These are phyloP conservation scores for Callospermophilus lateralis DNA, from an alignment of 2,113 vertebrate species.

Conservation along the genomic window DNA sequence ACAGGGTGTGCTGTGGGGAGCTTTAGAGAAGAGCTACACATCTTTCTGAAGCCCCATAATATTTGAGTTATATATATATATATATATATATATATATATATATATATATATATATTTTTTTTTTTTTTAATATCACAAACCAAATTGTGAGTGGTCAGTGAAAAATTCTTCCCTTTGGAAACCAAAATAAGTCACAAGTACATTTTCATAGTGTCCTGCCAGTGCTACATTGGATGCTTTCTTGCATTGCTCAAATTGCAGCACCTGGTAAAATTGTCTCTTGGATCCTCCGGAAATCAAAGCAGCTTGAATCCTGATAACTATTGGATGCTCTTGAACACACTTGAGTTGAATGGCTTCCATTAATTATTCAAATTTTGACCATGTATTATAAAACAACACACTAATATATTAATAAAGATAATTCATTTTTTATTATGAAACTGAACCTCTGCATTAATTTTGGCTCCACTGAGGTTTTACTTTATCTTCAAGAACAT, in stretches of 20 bases:
- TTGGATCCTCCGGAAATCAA: not conserved
- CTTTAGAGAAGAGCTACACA: not conserved
- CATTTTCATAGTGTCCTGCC: not conserved
- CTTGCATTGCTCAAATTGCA: not conserved
- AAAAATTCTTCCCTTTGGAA: not conserved
- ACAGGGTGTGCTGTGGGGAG: not conserved
- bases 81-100: no score
- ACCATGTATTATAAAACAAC: not conserved
- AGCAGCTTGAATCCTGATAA: not conserved
- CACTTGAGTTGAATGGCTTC: not conserved
- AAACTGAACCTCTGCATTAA: conserved; percentile 10
- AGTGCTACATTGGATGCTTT: rapidly evolving
- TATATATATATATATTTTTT: not conserved
- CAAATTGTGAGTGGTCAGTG: not conserved
- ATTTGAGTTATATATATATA: not conserved
- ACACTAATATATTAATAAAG: not conserved
- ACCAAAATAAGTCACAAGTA: not conserved
- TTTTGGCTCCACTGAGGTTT: not conserved
- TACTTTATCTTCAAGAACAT: not conserved
- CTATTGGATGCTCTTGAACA: not conserved
- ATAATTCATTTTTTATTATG: conserved; percentile 10
- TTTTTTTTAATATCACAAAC: not conserved
- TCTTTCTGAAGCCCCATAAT: not conserved
- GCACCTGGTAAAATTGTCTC: rapidly evolving
- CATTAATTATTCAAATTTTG: not conserved